A percentile compares a stretch with the other conserved stretches of the same genome.
Evolutionary conservation across 2,888 invertebrate species (phyloP).

Genomic region (Dorcus parallelipipedus): DNA sequence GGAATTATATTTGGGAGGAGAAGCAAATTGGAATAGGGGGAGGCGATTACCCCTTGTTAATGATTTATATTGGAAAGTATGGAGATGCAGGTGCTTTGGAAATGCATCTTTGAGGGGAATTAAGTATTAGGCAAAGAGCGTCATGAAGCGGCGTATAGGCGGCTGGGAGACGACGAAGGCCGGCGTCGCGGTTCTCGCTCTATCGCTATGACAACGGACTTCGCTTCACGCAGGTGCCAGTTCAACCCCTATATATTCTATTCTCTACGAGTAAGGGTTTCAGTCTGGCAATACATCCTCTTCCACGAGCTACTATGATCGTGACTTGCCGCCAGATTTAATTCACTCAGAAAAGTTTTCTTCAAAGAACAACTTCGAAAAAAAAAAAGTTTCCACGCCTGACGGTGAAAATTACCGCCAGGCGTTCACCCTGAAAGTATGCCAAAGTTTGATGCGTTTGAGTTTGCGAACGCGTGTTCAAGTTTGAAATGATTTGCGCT

Average conservation of each 20-base stretch:
- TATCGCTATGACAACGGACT: conserved; percentile 39
- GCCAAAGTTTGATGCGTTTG: too few relatives aligned
- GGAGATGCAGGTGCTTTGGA: background rate
- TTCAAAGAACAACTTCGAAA: conserved; percentile 8
- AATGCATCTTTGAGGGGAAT: background rate
- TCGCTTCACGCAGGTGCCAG: conserved; percentile 41
- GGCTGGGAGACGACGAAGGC: conserved; percentile 24
- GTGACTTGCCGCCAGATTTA: conserved; percentile 25
- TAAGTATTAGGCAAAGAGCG: background rate
- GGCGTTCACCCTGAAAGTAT: too few relatives aligned
- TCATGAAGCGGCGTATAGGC: conserved; percentile 1
- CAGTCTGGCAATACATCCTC: conserved; percentile 32
- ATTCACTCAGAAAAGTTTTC: conserved; percentile 6
- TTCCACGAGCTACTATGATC: conserved; percentile 19
- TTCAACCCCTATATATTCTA: conserved; percentile 38
- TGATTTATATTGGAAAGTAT: too few relatives aligned
- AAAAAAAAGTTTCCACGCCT: conserved; percentile 2
- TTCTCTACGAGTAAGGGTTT: conserved; percentile 27
- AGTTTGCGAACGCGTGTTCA: too few relatives aligned
- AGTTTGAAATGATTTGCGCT: too few relatives aligned
- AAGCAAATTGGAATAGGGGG: too few relatives aligned
- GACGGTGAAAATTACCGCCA: background rate
- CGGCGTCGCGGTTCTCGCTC: conserved; percentile 38
- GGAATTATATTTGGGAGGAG: too few relatives aligned
- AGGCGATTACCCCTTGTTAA: too few relatives aligned